phyloP scores from a whole-genome alignment of 2,797 vertebrate species.

The Takifugu ocellatus region DNA sequence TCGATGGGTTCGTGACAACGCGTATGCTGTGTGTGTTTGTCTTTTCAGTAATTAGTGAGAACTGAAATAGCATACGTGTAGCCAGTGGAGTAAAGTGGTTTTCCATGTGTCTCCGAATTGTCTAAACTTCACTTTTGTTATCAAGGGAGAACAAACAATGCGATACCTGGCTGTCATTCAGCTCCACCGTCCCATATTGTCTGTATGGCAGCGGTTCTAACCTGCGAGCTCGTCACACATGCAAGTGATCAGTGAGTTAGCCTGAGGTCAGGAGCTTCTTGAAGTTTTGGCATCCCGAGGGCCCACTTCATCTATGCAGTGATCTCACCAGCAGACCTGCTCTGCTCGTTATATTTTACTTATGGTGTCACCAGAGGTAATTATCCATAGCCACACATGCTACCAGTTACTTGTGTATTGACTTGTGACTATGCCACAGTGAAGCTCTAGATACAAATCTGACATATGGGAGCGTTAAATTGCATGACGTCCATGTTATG shows the following conservation, averaged over 20 bases:
- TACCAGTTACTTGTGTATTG: conserved; percentile 72
- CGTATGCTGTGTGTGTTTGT: conserved; percentile 24
- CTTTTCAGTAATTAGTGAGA: conserved; percentile 47
- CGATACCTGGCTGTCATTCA: conserved; percentile 54
- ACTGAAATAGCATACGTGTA: conserved; percentile 39
- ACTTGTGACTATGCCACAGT: conserved; percentile 37
- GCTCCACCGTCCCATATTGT: conserved; percentile 44
- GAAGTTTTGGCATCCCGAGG: conserved; percentile 73
- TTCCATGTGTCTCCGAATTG: conserved; percentile 53
- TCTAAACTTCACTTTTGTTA: conserved; percentile 48
- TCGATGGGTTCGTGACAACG: conserved; percentile 29
- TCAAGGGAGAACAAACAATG: conserved; percentile 29
- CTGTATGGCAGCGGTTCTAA: conserved; percentile 75
- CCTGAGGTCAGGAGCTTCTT: conserved; percentile 79
- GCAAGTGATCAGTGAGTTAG: conserved; percentile 80
- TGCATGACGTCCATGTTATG: conserved; percentile 53
- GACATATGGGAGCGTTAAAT: conserved; percentile 58
- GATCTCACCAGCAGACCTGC: conserved; percentile 75
- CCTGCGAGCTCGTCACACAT: conserved; percentile 75
- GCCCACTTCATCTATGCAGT: conserved; percentile 75
- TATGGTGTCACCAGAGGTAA: conserved; percentile 75
- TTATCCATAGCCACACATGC: conserved; percentile 75
- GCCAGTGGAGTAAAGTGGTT: conserved; percentile 22
- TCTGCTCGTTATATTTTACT: conserved; percentile 80
- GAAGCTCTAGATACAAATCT: conserved; percentile 61